Evolutionary conservation across 1,140 invertebrate genomes (phyloP), one percentile per base, ranked within the genome.

Genomic region (Nylanderia fulva): DNA sequence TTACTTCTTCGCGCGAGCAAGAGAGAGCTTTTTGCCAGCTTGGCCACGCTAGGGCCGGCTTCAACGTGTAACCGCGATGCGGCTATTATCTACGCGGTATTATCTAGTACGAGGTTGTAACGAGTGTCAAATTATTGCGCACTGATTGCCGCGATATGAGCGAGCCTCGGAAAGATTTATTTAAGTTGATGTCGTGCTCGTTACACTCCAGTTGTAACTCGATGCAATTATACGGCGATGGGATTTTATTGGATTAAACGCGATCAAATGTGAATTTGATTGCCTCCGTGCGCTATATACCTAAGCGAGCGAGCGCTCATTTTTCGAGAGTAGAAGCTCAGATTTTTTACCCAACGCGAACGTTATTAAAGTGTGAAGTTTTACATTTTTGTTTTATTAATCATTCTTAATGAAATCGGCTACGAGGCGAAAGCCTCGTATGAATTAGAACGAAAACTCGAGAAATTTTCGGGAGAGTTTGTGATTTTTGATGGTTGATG

Each of bases 1-100:
- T 87, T 84, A 75, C 85, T 87, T 77, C 33, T 87, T 84, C 45
- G 86, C 74, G 15, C 13, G 45, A 48, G 33, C 69, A 33, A 77
- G 36, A 54, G 61, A 11, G 29, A 13, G 27, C 52, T 56, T 60
- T 36, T 56, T 48, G 33, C 27, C 27, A 39, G 61, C 64, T 33
- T 54, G 52, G 33, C 58, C 52, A 56, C 56, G 58, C 66, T 39
- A n/a, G n/a, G 39, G 33, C 58, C 52, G 36, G 52, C 15, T 66
- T 42, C 61, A 13, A 58, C 60, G 29, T 39, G 45, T 54, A 54
- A 79, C 36, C 18, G 58, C 58, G 56, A 18, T 42, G n/a, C 52
- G 48, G 36, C 9, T 48, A 79, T 85, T 85, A 63, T 85, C 60
- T 80, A 64, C 58, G 68, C 69, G 80, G 36, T 21, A 68, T 86